Percentiles rank a stretch among this genome's conserved stretches.
Conservation (phyloP, 1,140 invertebrate species). For the Dysdera silvatica region DNA sequence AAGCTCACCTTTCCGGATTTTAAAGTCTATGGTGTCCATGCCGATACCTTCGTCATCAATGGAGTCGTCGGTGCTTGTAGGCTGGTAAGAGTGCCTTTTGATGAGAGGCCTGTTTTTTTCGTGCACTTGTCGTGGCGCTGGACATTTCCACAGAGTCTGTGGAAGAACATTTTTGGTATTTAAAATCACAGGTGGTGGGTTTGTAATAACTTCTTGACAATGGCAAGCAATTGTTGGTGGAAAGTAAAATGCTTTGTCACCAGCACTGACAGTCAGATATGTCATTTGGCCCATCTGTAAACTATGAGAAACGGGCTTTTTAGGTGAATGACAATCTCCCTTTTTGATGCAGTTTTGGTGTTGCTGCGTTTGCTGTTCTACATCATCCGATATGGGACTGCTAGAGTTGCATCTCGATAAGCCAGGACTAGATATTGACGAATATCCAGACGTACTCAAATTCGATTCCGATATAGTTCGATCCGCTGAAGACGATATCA, state of each 20-base stretch:
- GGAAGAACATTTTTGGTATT: neutral
- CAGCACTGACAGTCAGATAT: slow-evolving; percentile 7
- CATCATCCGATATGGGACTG: slow-evolving; percentile 52
- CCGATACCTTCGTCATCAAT: slow-evolving; percentile 60
- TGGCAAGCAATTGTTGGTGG: slow-evolving; percentile 21
- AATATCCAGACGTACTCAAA: slow-evolving; percentile 70
- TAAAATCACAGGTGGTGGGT: neutral
- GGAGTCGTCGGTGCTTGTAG: slow-evolving; percentile 52
- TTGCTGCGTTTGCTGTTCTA: slow-evolving; percentile 16
- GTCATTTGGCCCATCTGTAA: slow-evolving; percentile 17
- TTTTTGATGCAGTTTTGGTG: slow-evolving; percentile 9
- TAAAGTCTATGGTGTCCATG: slow-evolving; percentile 42
- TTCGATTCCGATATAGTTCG: slow-evolving; percentile 65
- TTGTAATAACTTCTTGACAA: slow-evolving; percentile 4
- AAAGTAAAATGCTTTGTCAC: slow-evolving; percentile 12
- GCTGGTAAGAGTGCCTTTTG: slow-evolving; percentile 17
- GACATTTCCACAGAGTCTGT: neutral
- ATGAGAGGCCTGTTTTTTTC: slow-evolving; percentile 8
- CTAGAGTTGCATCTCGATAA: slow-evolving; percentile 66
- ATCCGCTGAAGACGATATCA: slow-evolving; percentile 57
- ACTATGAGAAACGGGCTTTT: slow-evolving; percentile 8
- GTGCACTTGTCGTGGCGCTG: neutral
- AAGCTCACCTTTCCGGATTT: slow-evolving; percentile 55
- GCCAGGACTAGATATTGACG: slow-evolving; percentile 68
- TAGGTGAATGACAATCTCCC: slow-evolving; percentile 4